These are phyloP conservation scores for Mormyrus lacerda DNA, from an alignment of 2,113 vertebrate species.

Conservation along the genomic window DNA sequence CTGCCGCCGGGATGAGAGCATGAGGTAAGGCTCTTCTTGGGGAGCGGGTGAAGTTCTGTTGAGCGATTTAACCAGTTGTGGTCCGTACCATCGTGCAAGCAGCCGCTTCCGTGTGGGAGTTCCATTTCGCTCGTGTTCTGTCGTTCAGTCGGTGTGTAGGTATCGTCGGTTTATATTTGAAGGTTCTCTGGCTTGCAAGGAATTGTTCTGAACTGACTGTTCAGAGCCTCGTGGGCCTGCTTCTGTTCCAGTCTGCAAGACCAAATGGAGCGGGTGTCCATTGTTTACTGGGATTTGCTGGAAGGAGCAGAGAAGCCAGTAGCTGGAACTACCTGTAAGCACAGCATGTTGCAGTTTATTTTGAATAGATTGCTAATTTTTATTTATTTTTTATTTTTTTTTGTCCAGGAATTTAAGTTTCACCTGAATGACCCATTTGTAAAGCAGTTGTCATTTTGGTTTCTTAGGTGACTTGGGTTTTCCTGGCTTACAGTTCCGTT, in stretches of 20 bases:
- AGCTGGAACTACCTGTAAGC: constrained; percentile 88
- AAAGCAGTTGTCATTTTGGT: neutral
- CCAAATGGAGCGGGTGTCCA: constrained; percentile 80
- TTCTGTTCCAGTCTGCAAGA: constrained; percentile 68
- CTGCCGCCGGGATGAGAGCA: constrained; percentile 61
- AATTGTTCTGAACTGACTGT: neutral
- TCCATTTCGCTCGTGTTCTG: neutral
- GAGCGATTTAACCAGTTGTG: neutral
- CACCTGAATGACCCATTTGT: neutral
- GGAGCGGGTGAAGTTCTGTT: neutral
- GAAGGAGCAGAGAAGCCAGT: constrained; percentile 84
- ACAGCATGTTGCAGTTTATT: neutral
- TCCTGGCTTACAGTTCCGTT: neutral
- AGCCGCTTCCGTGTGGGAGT: neutral
- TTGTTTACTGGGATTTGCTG: constrained; percentile 80
- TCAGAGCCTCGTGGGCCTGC: neutral
- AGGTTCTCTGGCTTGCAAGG: neutral
- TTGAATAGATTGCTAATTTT: neutral
- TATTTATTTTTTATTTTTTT: no score
- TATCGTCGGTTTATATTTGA: neutral
- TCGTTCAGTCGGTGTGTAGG: neutral
- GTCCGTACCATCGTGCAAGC: neutral
- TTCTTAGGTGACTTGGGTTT: neutral
- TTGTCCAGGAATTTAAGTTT: neutral
- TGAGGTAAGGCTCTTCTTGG: constrained; percentile 60